Evolutionary conservation across 2,888 invertebrate genomes (phyloP), one percentile per base, ranked within the genome.

Genomic region (Harpagoxenus sublaevis): DNA sequence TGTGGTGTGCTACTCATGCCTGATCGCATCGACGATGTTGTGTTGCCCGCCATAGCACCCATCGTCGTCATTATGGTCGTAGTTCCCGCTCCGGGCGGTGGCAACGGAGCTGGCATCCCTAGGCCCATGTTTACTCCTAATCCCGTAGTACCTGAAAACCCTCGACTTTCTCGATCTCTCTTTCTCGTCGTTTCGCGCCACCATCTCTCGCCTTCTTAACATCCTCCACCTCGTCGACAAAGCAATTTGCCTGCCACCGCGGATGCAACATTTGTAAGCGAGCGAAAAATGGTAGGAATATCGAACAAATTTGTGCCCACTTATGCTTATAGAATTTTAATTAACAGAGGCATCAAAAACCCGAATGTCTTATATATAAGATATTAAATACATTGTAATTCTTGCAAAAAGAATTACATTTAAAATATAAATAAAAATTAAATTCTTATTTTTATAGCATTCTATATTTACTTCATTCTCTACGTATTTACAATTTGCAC

Each of bases 71-170:
- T 90, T 75, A 89, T 89, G 86, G 90, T 74, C 78, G 89, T 87
- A 73, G 83, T 86, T 73, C 90, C 89, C 85, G 89, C 90, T 31
- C 90, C 88, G 35, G 93, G 93, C n/a, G 94, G 93, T 18, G 94
- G 94, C 35, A 93, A 92, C 45, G 92, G 91, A 45, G 92, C 89
- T 65, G 94, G 92, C 89, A 94, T 92, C 88, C 94, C 94, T 86
- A 92, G 89, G 83, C 92, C 92, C 87, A 92, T 86, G 89, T 91
- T 92, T 83, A 91, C 90, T 35, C 75, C 92, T 87, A 92, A 89
- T 86, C 92, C 92, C 73, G 92, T 90, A 84, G 93, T 90, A 94
- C 95, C 95, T 94, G 94, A 94, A 94, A 94, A 92, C 92, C 94
- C 94, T 94, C 92, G 90, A 94, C 93, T 93, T 85, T 93, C 93